These are phyloP conservation scores for Tetragonula clypearis DNA, from an alignment of 1,140 invertebrate species.

Conservation along the genomic window DNA sequence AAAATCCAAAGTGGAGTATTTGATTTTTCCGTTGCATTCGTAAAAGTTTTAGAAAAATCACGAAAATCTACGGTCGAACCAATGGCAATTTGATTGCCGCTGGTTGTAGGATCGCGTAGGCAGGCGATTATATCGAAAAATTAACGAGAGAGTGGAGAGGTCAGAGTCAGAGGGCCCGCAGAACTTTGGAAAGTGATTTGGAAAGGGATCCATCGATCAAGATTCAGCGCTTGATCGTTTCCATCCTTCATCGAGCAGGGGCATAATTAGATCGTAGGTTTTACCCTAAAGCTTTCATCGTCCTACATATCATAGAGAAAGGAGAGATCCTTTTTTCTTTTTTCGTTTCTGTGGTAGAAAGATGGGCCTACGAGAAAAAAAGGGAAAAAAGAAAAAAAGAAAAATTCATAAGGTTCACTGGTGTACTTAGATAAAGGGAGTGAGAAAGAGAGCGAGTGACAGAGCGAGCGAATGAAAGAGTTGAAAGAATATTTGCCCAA, in stretches of 20 bases:
- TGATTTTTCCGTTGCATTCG: too few relatives aligned
- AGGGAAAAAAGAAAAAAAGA: too few relatives aligned
- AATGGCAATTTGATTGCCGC: too few relatives aligned
- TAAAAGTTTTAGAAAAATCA: too few relatives aligned
- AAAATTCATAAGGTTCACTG: constrained; percentile 33
- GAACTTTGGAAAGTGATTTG: neutral
- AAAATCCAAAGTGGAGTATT: too few relatives aligned
- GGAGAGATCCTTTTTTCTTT: constrained; percentile 28
- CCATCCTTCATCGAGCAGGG: constrained; percentile 57
- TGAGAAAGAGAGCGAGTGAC: neutral
- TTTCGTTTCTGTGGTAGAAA: constrained; percentile 16
- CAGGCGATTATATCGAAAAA: neutral
- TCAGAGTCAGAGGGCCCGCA: neutral
- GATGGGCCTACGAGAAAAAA: constrained; percentile 58
- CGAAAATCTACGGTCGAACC: too few relatives aligned
- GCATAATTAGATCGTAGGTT: constrained; percentile 60
- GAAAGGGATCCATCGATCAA: constrained; percentile 19
- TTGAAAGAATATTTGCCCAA: constrained; percentile 45
- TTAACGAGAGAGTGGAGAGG: neutral
- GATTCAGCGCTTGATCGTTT: constrained; percentile 44
- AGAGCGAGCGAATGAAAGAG: neutral
- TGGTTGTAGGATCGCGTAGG: too few relatives aligned
- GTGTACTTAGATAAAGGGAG: constrained; percentile 21
- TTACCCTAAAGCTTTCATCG: constrained; percentile 69
- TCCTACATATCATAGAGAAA: constrained; percentile 74